A percentile compares a stretch with the other conserved stretches of the same genome.
phyloP scores from a whole-genome alignment of 2,797 vertebrate genomes.

The Sebastes jordani region DNA sequence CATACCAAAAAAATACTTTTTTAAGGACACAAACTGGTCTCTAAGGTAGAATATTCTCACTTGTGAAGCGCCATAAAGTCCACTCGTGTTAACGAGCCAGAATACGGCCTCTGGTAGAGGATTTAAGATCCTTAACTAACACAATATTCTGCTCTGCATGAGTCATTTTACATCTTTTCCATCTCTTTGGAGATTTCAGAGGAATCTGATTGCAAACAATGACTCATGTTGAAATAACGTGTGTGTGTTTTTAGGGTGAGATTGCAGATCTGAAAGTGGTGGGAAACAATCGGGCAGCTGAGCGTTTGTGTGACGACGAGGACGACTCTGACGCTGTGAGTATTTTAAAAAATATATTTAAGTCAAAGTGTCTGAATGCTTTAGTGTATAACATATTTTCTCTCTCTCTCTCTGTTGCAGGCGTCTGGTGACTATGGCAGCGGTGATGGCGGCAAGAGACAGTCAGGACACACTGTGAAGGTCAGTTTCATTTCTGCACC shows the following conservation, averaged over 20 bases:
- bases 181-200: constrained; percentile 1
- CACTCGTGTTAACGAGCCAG: neutral
- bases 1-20: neutral
- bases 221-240: neutral
- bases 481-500: constrained; percentile 19
- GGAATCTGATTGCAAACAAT: neutral
- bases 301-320: constrained; percentile 85
- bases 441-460: constrained; percentile 49
- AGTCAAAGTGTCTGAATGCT: neutral
- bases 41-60: neutral
- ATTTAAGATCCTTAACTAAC: neutral
- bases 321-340: constrained; percentile 83
- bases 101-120: neutral
- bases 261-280: constrained; percentile 86
- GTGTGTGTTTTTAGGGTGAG: constrained; percentile 79
- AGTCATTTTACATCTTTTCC: constrained; percentile 7
- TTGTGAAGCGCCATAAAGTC: neutral
- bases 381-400: neutral
- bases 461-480: constrained; percentile 26
- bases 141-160: neutral
- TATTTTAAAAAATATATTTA: neutral
- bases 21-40: neutral
- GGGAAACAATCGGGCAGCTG: constrained; percentile 82
- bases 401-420: constrained; percentile 32
- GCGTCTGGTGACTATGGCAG: constrained; percentile 79